These are phyloP conservation scores for Crotalus viridis DNA, from an alignment of 2,113 vertebrate genomes.

Conservation along the genomic window DNA sequence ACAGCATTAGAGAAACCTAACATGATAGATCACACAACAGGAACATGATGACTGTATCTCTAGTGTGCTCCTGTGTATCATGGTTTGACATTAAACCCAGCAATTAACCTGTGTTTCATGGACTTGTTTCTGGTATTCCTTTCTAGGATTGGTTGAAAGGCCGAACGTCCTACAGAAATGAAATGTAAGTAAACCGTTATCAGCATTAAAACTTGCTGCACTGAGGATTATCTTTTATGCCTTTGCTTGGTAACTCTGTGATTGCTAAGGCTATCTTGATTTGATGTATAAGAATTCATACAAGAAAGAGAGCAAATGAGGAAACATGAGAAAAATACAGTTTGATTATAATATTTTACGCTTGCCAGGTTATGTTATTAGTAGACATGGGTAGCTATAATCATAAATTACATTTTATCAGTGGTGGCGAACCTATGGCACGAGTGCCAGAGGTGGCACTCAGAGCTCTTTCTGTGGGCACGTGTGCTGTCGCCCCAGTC, in stretches of 20 bases:
- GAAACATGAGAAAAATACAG: not conserved
- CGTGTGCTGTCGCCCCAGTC: too few relatives aligned
- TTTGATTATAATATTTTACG: not conserved
- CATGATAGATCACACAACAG: not conserved
- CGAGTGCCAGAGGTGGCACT: too few relatives aligned
- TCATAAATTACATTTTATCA: not conserved
- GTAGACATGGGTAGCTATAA: not conserved
- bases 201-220: not conserved
- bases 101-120: not conserved
- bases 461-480: too few relatives aligned
- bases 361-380: not conserved
- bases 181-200: constrained; percentile 78
- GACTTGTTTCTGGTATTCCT: constrained; percentile 45
- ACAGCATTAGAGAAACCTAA: not conserved
- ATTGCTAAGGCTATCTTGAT: not conserved
- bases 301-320: not conserved
- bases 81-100: not conserved
- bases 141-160: constrained; percentile 87
- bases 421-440: too few relatives aligned
- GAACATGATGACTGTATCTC: not conserved
- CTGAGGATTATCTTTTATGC: not conserved
- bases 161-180: constrained; percentile 82
- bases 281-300: not conserved
- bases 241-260: not conserved
- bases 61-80: not conserved